Percentiles rank a stretch among this genome's conserved stretches.
Evolutionary conservation across 2,113 vertebrate species (phyloP).

Genomic region (Phyllostomus hastatus): DNA sequence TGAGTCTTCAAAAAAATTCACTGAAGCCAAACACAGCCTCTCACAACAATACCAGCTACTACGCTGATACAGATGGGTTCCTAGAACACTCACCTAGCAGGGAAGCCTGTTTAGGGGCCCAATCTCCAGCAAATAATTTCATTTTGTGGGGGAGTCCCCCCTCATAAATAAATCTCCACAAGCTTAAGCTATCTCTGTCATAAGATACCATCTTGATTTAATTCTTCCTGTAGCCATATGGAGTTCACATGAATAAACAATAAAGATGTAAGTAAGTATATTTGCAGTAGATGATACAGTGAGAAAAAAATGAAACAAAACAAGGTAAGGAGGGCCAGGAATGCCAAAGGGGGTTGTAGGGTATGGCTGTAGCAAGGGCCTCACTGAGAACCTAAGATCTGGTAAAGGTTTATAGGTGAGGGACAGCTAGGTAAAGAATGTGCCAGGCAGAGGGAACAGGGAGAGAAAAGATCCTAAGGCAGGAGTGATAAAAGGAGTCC

Average conservation of each 20-base stretch:
- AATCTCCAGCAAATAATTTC: too few species aligned
- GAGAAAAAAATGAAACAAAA: background rate
- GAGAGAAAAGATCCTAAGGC: background rate
- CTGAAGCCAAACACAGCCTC: too few species aligned
- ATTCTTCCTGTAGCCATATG: background rate
- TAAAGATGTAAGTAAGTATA: background rate
- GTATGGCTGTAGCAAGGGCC: background rate
- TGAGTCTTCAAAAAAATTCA: too few species aligned
- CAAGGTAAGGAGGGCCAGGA: background rate
- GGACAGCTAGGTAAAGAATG: background rate
- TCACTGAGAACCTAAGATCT: background rate
- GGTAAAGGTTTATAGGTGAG: background rate
- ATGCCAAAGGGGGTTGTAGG: background rate
- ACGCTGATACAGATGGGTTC: too few species aligned
- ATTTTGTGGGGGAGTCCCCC: too few species aligned
- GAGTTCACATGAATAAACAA: background rate
- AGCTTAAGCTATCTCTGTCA: background rate
- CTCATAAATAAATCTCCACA: background rate
- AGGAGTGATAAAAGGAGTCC: background rate
- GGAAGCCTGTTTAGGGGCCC: too few species aligned
- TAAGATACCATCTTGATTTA: background rate
- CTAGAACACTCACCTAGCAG: too few species aligned
- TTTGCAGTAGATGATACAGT: background rate
- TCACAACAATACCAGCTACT: too few species aligned
- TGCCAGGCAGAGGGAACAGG: fast-evolving